A percentile compares a stretch with the other conserved stretches of the same genome.
phyloP scores from a whole-genome alignment of 2,888 invertebrate species.

The Nephrotoma appendiculata region DNA sequence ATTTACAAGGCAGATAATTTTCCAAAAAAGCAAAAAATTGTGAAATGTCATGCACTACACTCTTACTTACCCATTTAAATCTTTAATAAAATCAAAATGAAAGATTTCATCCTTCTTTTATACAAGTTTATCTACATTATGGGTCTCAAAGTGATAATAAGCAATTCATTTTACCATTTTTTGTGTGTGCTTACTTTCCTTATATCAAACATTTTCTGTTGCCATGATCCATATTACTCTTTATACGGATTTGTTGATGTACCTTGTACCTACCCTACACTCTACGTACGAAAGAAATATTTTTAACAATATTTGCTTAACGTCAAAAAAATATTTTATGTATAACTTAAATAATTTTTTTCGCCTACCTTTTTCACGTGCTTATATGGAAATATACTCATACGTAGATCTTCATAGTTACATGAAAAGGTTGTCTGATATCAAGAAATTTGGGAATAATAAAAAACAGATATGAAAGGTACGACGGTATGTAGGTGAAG shows the following conservation, averaged over 20 bases:
- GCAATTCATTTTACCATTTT: background rate
- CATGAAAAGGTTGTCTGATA: background rate
- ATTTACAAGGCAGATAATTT: too few relatives aligned
- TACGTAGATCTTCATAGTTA: background rate
- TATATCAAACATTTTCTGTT: background rate
- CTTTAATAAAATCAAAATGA: background rate
- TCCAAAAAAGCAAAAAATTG: too few relatives aligned
- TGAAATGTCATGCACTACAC: background rate
- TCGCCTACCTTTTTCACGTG: background rate
- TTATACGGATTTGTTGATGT: background rate
- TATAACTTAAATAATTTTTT: background rate
- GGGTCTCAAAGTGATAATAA: background rate
- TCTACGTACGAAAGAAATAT: background rate
- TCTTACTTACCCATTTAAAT: background rate
- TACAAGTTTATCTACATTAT: background rate
- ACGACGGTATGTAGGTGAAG: background rate
- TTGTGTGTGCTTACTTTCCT: background rate
- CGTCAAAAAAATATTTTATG: background rate
- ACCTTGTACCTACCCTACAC: too few relatives aligned
- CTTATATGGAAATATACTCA: background rate
- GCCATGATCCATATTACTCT: background rate
- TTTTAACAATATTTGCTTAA: background rate
- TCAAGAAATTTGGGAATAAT: background rate
- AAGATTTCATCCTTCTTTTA: background rate
- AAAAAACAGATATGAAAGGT: background rate